Evolutionary conservation across 2,888 invertebrate genomes (phyloP), one percentile per base, ranked within the genome.

Genomic region (Leucophora obtusa): DNA sequence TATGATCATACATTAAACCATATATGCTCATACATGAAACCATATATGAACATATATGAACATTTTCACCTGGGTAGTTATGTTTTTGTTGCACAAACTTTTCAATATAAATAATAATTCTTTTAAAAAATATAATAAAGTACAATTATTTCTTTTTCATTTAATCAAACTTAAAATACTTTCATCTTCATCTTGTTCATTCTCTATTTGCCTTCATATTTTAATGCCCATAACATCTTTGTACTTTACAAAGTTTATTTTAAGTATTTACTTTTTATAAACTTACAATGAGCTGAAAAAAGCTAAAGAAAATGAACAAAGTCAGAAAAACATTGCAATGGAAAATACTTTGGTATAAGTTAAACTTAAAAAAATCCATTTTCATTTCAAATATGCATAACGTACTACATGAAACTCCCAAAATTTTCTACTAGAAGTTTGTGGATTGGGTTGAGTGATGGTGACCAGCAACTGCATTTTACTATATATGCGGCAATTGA

Each of bases 271-370:
- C 71, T 79, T 79, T 71, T 71, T 59, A 71, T 66, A 79, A 79
- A 75, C 66, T 79, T 75, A 58, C 63, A 51, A 24, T 24, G 7
- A 9, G 33, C 3, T 18, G 6, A 59, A 71, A 65, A 59, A n/a
- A 59, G 51, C 56, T 38, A 14, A 60, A 74, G 28, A 43, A 68
- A 8, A 62, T 59, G 17, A 51, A 50, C 17, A 56, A 59, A 15
- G 18, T n/a, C 10, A 74, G 54, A 70, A 28, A 28, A 77, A 82
- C 77, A 68, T 24, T 74, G 79, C 73, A 72, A 82, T 82, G 79
- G 79, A 82, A 76, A 72, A 82, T 80, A 79, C 75, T 83, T 79
- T 76, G 66, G 72, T 77, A 82, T 75, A 82, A 82, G 75, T 81
- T 82, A 53, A 80, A 71, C 68, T 74, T 83, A 53, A 72, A 53